Evolutionary conservation across 2,113 vertebrate genomes (phyloP).

Genomic region (Stegastes partitus): DNA sequence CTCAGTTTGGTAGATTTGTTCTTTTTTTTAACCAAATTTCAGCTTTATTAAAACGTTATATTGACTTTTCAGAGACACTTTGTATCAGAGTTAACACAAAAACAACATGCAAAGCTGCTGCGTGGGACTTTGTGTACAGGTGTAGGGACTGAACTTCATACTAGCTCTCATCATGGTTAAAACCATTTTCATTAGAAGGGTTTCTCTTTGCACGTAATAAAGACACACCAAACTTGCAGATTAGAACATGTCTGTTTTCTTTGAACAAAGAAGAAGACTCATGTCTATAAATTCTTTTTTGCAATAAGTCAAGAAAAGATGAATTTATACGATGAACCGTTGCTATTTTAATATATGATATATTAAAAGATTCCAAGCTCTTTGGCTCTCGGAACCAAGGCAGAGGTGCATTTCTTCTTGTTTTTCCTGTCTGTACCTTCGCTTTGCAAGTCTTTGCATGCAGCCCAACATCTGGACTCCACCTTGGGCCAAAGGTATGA

Average conservation of each 20-base stretch:
- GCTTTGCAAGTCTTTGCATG: conserved; percentile 62
- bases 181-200: neutral
- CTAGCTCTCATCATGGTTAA: neutral
- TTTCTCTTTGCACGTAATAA: neutral
- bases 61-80: neutral
- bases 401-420: neutral
- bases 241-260: neutral
- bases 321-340: too few species aligned
- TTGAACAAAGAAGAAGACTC: neutral
- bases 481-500: conserved; percentile 69
- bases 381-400: conserved; percentile 4
- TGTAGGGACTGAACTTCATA: neutral
- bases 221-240: neutral
- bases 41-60: neutral
- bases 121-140: neutral
- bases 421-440: conserved; percentile 15
- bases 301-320: too few species aligned
- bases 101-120: neutral
- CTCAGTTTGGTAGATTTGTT: too few species aligned
- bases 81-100: neutral
- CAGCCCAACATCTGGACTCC: conserved; percentile 76
- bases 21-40: neutral
- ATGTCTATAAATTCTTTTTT: too few species aligned
- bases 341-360: neutral
- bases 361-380: conserved; percentile 13